Percentiles rank a stretch among this genome's conserved stretches.
Conservation (phyloP, 1,140 invertebrate species). For the Drosophila bocqueti region DNA sequence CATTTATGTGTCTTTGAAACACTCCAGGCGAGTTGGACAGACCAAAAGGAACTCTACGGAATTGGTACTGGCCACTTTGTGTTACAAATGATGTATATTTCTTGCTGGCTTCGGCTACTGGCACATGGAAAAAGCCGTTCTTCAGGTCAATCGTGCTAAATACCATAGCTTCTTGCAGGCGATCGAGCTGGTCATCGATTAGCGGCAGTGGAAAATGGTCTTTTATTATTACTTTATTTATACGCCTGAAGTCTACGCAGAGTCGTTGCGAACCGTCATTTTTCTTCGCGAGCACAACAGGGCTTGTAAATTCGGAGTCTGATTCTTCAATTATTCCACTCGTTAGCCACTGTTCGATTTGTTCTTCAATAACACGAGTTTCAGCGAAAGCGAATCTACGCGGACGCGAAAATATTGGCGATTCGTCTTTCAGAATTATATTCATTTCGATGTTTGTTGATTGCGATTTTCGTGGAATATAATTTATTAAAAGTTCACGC, state of each 20-base stretch:
- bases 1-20: too few relatives aligned
- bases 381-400: too few relatives aligned
- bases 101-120: not conserved
- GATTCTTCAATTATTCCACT: not conserved
- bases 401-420: not conserved
- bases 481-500: too few relatives aligned
- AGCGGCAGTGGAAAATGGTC: not conserved
- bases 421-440: not conserved
- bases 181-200: not conserved
- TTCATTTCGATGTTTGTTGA: too few relatives aligned
- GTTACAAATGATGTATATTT: not conserved
- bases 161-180: not conserved
- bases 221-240: constrained; percentile 1
- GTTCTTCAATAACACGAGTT: not conserved
- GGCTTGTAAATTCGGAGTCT: not conserved
- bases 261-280: not conserved
- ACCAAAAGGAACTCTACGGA: too few relatives aligned
- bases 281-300: not conserved
- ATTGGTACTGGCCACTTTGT: too few relatives aligned
- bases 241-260: not conserved
- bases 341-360: not conserved
- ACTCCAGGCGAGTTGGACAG: too few relatives aligned
- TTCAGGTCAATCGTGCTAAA: constrained; percentile 1
- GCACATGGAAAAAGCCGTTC: not conserved
- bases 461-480: not conserved